Evolutionary conservation across 2,113 vertebrate species (phyloP).

Genomic region (Microcebus murinus): DNA sequence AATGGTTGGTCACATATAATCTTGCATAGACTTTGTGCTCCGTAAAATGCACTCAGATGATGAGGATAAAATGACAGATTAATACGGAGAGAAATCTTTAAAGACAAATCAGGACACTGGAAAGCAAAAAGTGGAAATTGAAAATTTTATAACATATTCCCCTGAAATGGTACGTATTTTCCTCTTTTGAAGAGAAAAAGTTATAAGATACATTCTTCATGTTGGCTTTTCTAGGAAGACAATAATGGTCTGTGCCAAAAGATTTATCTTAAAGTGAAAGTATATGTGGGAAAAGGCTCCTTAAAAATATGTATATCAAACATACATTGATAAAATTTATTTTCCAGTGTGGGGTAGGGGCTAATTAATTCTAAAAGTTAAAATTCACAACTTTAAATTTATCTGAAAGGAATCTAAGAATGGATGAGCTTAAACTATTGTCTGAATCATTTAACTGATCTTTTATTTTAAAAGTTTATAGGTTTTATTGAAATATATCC

Average conservation of each 20-base stretch:
- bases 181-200: conserved; percentile 24
- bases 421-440: neutral
- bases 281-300: neutral
- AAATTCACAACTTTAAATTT: conserved; percentile 1
- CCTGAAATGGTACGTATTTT: conserved; percentile 31
- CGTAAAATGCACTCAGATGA: conserved; percentile 11
- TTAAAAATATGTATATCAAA: neutral
- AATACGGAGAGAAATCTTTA: neutral
- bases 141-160: neutral
- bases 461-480: conserved; percentile 42
- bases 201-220: neutral
- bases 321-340: conserved; percentile 35
- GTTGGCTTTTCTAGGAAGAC: conserved; percentile 46
- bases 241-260: conserved; percentile 7
- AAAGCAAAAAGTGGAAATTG: conserved; percentile 4
- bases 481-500: conserved; percentile 46
- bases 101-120: conserved; percentile 17
- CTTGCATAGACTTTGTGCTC: conserved; percentile 31
- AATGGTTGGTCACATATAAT: neutral
- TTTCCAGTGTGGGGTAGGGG: neutral
- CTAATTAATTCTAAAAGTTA: conserved; percentile 48
- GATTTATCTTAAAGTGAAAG: conserved; percentile 49
- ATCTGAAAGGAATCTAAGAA: conserved; percentile 45
- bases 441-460: conserved; percentile 2
- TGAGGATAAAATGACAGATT: neutral